Evolutionary conservation across 2,888 invertebrate species (phyloP), one percentile per base, ranked within the genome.

Genomic region (Noctua fimbriata): DNA sequence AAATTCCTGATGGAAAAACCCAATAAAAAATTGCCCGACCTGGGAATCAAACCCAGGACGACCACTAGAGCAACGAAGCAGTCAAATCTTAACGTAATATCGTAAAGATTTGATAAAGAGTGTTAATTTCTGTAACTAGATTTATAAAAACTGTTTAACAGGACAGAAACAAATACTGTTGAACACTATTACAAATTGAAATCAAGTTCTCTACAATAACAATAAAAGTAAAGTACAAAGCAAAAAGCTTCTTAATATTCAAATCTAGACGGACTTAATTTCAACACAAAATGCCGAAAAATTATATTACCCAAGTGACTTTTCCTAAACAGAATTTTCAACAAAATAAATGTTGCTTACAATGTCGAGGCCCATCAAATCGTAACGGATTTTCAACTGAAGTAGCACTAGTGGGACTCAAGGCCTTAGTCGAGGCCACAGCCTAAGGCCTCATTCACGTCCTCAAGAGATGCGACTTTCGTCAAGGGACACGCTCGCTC

Each of bases 341-440:
- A 70, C 74, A 72, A 76, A 80, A 78, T 73, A 75, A 86, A 79
- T 69, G 67, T 70, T 81, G 52, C 65, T 73, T 65, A 81, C 81
- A 84, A 79, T 77, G 73, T 85, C 24, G 58, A 74, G 76, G 71
- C 69, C 74, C 73, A 80, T 87, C 78, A 77, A 80, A 88, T 74
- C 28, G 63, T 76, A 82, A 87, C 76, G 75, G 76, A 82, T 80
- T 87, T 81, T 79, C 65, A 78, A 74, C 81, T 81, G 69, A 66
- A 81, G 84, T 67, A 82, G 52, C 84, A 77, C 73, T 70, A 81
- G 73, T n/a, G 63, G 41, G 47, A 52, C n/a, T 65, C 32, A 28
- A 69, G 69, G 69, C 72, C 47, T 55, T 41, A 21, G 49, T n/a
- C 67, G 71, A 84, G 52, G 85, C n/a, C 52, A 60, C 28, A 55